These are phyloP conservation scores for Drosophila flavopinicola DNA, from an alignment of 2,888 invertebrate genomes.

Conservation along the genomic window DNA sequence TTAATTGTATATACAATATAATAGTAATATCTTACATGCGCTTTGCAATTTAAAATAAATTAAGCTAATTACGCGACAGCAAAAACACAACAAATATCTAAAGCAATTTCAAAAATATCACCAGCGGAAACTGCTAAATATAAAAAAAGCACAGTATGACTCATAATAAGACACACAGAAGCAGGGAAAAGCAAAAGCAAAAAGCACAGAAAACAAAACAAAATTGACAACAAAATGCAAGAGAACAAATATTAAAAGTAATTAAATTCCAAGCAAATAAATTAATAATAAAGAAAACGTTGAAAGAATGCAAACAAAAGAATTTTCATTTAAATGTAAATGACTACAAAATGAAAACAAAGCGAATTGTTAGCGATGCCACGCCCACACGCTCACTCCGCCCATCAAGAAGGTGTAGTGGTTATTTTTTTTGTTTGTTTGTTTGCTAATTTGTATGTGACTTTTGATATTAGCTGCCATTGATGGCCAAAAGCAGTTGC, in stretches of 20 bases:
- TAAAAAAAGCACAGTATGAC: slow-evolving; percentile 29
- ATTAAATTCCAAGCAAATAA: slow-evolving; percentile 59
- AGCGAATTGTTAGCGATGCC: background rate
- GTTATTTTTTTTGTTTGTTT: slow-evolving; percentile 15
- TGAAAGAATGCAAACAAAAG: slow-evolving; percentile 42
- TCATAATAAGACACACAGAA: slow-evolving; percentile 16
- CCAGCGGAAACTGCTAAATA: slow-evolving; percentile 8
- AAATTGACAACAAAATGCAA: slow-evolving; percentile 31
- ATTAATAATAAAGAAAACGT: slow-evolving; percentile 43
- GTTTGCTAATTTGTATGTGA: slow-evolving; percentile 23
- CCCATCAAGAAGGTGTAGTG: slow-evolving; percentile 3
- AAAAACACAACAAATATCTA: background rate
- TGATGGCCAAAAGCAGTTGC: slow-evolving; percentile 1
- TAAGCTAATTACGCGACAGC: slow-evolving; percentile 5
- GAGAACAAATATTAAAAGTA: slow-evolving; percentile 50
- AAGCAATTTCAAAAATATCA: background rate
- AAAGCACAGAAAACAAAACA: slow-evolving; percentile 10
- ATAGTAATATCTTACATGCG: slow-evolving; percentile 1
- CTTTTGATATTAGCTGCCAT: slow-evolving; percentile 22
- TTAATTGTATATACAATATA: too few species aligned
- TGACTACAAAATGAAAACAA: slow-evolving; percentile 35
- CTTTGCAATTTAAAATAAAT: slow-evolving; percentile 21
- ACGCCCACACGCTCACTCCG: background rate
- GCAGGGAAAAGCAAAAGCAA: background rate
- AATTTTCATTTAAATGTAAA: slow-evolving; percentile 71